Conservation (phyloP, 2,888 invertebrate species). For the Leistus spinibarbis region DNA sequence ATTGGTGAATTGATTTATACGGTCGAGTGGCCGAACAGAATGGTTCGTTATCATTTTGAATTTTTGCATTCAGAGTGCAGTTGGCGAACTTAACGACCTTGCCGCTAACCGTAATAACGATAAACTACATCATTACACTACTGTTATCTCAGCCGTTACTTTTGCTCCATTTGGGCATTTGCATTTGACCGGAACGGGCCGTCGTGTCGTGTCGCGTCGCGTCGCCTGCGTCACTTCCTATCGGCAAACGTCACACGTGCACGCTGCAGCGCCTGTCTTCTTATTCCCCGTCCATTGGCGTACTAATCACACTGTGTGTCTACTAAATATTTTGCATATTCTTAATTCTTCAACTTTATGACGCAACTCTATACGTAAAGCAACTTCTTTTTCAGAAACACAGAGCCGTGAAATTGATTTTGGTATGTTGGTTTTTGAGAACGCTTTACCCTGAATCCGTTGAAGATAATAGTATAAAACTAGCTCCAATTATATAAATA, state of each 20-base stretch:
- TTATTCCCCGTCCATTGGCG: background rate
- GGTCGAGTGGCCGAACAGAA: background rate
- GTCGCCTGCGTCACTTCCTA: background rate
- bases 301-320: background rate
- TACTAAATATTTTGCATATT: background rate
- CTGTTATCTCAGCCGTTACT: slow-evolving; percentile 15
- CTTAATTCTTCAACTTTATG: background rate
- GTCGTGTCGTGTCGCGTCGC: background rate
- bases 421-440: too few species aligned
- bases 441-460: too few species aligned
- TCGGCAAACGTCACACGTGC: background rate
- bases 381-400: too few species aligned
- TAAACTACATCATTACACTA: slow-evolving; percentile 14
- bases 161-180: slow-evolving; percentile 13
- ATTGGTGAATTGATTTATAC: background rate
- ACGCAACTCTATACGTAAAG: too few species aligned
- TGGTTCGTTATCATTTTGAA: slow-evolving; percentile 6
- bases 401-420: too few species aligned
- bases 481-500: background rate
- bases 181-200: slow-evolving; percentile 13
- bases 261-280: background rate
- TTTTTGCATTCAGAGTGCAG: slow-evolving; percentile 11
- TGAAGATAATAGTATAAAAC: too few species aligned
- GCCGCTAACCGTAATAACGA: slow-evolving; percentile 2
- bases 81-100: slow-evolving; percentile 8